Base-by-base conservation (phyloP, 30 jellyfish, hydroid and myxozoan species). In the Rhopilema esculentum region DNA sequence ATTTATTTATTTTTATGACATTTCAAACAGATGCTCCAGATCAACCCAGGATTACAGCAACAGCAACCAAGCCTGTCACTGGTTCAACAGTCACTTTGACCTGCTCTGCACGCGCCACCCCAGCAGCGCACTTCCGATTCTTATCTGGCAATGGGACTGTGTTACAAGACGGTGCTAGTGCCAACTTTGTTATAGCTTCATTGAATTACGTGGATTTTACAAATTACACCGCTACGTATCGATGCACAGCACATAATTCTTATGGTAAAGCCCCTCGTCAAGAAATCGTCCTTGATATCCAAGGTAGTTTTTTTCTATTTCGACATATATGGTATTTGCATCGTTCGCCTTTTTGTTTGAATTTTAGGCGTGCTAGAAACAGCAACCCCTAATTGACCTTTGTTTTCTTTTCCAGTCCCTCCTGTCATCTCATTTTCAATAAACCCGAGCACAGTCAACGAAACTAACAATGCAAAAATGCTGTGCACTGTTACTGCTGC, bases 21-120 rank as follows among this genome's bases (percentile, higher is more conserved):
- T 40, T 40, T 6, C 12, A 40, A 40, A 29, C 52, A 85, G 94
- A 85, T 28, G 62, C 33, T 24, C 94, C 94, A 7, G 88, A 61
- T n/a, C 49, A 27, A 15, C 68, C 33, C 18, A 49, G n/a, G 29
- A 22, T 85, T 2, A 30, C 88, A 33, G 75, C 88, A 69, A 17
- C 88, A 40, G 1, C 66, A 20, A 19, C 25, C 18, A 72, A 30
- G 18, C 94, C 94, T 1, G 1, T 66, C 22, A 75, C 48, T 66
- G 94, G 94, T 1, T 30, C 68, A 1, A 19, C 83, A 1, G 77
- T 85, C 1, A 73, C 88, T 7, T 33, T 85, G 61, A 73, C 24
- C 27, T 85, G 94, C 57, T 0, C 77, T 21, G 78, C 94, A 24
- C 29, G 50, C 9, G 88, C 84, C 4, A 27, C 49, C 12, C 94